These are phyloP conservation scores for Drosophila sp. DNA, from an alignment of 1,140 invertebrate genomes.

Conservation along the genomic window DNA sequence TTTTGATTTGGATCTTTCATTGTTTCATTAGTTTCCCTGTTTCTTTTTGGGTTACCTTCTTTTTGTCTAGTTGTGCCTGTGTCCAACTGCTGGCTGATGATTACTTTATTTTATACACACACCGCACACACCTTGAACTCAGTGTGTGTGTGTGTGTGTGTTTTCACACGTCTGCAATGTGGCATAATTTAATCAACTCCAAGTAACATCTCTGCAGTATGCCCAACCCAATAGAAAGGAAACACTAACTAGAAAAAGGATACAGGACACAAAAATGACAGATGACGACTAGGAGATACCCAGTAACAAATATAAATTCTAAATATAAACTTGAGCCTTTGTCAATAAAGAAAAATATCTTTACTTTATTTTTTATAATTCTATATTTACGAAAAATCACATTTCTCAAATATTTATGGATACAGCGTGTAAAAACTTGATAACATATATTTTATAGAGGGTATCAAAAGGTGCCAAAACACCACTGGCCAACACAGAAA, in stretches of 20 bases:
- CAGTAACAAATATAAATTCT: background rate
- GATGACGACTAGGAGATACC: background rate
- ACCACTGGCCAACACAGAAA: slow-evolving; percentile 33
- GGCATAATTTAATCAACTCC: slow-evolving; percentile 75
- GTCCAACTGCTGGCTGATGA: slow-evolving; percentile 23
- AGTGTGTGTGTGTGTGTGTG: slow-evolving; percentile 12
- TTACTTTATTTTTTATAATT: no score
- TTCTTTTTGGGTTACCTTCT: background rate
- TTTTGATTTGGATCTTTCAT: background rate
- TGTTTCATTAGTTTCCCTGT: background rate
- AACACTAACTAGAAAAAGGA: slow-evolving; percentile 1
- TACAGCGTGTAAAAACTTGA: slow-evolving; percentile 32
- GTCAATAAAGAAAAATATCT: no score
- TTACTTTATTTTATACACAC: slow-evolving; percentile 51
- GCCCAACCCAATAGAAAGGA: slow-evolving; percentile 16
- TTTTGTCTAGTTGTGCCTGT: no score
- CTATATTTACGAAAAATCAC: no score
- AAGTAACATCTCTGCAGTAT: slow-evolving; percentile 58
- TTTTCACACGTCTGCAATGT: slow-evolving; percentile 69
- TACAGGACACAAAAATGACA: no score
- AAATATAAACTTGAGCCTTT: no score
- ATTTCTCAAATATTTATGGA: no score
- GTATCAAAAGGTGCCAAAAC: slow-evolving; percentile 25
- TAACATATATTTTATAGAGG: background rate
- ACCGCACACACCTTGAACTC: slow-evolving; percentile 14